These are phyloP conservation scores for Eumerus sabulonum DNA, from an alignment of 2,888 invertebrate genomes.

Conservation along the genomic window DNA sequence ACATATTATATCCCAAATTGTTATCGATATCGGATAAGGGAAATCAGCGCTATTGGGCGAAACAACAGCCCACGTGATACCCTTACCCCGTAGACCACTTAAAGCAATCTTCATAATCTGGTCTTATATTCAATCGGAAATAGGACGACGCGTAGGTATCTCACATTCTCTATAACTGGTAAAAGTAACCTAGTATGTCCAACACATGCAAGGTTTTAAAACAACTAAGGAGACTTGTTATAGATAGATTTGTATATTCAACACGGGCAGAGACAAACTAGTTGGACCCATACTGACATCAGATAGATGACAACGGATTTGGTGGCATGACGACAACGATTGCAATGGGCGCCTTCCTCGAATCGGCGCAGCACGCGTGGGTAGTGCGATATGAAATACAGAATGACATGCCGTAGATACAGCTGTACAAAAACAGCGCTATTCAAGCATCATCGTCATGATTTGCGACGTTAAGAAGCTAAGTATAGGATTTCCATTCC, in stretches of 20 bases:
- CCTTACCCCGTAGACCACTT: slow-evolving; percentile 3
- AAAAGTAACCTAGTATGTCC: slow-evolving; percentile 49
- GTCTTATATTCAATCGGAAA: slow-evolving; percentile 55
- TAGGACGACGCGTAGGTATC: slow-evolving; percentile 60
- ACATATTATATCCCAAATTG: too few relatives aligned
- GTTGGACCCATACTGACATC: slow-evolving; percentile 41
- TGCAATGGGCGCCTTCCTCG: slow-evolving; percentile 20
- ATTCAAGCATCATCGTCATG: slow-evolving; percentile 44
- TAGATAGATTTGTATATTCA: slow-evolving; percentile 12
- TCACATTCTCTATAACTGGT: slow-evolving; percentile 14
- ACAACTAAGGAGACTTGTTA: slow-evolving; percentile 16
- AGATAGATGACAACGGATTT: slow-evolving; percentile 30
- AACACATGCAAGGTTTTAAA: slow-evolving; percentile 38
- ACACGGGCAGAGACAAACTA: slow-evolving; percentile 49
- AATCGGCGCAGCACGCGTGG: slow-evolving; percentile 25
- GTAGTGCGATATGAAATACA: slow-evolving; percentile 60
- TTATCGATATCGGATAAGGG: too few relatives aligned
- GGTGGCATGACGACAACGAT: slow-evolving; percentile 32
- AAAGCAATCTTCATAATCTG: slow-evolving; percentile 39
- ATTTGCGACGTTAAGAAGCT: slow-evolving; percentile 8
- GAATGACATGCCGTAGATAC: slow-evolving; percentile 47
- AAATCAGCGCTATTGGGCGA: background rate
- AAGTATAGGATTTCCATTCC: slow-evolving; percentile 6
- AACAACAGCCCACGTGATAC: slow-evolving; percentile 28
- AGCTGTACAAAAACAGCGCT: slow-evolving; percentile 24